Evolutionary conservation across 2,888 invertebrate genomes (phyloP).

Genomic region (Andrena fulva): DNA sequence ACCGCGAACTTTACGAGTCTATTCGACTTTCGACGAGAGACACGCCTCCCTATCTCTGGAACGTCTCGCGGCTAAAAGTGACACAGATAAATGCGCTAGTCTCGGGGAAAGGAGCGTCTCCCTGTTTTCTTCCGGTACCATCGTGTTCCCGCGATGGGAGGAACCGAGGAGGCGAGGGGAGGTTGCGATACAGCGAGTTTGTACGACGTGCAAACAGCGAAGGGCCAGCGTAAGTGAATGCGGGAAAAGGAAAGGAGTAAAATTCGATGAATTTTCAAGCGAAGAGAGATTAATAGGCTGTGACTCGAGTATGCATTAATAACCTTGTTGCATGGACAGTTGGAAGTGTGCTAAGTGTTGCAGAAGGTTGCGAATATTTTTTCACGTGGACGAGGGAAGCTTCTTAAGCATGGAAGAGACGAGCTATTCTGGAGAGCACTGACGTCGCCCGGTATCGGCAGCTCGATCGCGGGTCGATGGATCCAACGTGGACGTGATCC

Average conservation of each 20-base stretch:
- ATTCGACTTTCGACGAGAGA: conserved; percentile 59
- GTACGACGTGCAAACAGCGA: not conserved
- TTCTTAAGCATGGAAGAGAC: not conserved
- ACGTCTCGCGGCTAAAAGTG: conserved; percentile 54
- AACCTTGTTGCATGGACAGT: too few relatives aligned
- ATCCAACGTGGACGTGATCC: conserved; percentile 52
- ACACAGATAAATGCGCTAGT: conserved; percentile 56
- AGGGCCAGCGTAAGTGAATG: not conserved
- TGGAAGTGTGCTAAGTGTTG: not conserved
- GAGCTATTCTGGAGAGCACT: conserved; percentile 19
- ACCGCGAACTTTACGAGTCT: conserved; percentile 55
- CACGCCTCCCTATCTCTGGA: conserved; percentile 55
- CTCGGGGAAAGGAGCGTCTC: conserved; percentile 8
- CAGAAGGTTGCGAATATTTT: not conserved
- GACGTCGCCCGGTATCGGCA: conserved; percentile 12
- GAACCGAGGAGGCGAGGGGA: conserved; percentile 15
- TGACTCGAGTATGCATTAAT: too few relatives aligned
- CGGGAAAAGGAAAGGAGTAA: not conserved
- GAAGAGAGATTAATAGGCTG: too few relatives aligned
- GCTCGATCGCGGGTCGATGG: conserved; percentile 52
- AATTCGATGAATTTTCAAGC: too few relatives aligned
- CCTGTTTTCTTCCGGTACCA: conserved; percentile 37
- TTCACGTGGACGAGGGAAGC: not conserved
- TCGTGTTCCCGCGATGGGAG: conserved; percentile 31
- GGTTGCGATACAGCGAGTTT: not conserved